Base-by-base conservation (phyloP, 2,113 vertebrate species). In the Myocastor coypus region DNA sequence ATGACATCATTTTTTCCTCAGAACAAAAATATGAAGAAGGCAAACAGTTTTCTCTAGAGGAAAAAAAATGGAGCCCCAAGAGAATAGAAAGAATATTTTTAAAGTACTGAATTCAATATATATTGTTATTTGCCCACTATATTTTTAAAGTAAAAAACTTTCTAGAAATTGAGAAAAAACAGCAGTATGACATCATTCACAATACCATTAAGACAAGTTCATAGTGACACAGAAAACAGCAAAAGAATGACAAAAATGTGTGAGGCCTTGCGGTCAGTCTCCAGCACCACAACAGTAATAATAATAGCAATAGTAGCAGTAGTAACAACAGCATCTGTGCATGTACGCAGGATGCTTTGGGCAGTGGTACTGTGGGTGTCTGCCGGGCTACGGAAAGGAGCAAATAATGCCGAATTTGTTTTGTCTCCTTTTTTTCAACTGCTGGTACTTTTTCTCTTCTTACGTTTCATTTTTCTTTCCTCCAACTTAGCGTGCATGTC, bases 21-120 rank as follows among this genome's bases (percentile, higher is more conserved):
- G 3, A 96, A 87, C 40, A 90, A 7, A 87, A 84, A 46, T 64
- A 24, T 86, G 64, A 91, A 32, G 7, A 94, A 90, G n/a, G 22
- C 7, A 32, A 69, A 14, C 19, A 94, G 42, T 17, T 85, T 96
- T 84, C 46, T 96, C 37, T 16, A 61, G 8, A 86, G 24, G 24
- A 77, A 50, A 84, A 75, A 89, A 57, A 64, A 37, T 42, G 34
- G 55, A 57, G 7, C 26, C 66, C 11, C 4, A 92, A 40, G 63
- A 91, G 13, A 89, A 63, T 0, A 30, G 7, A 81, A 73, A 20
- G n/a, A 61, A 40, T 83, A 83, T n/a, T n/a, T 34, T 61, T 34
- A 87, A 91, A 82, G 26, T 17, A 57, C 3, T 91, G 19, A 42
- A 40, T 19, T 81, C 5, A 50, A 66, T 55, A 90, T 22, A 55